Evolutionary conservation across 2,888 invertebrate genomes (phyloP).

Genomic region (Monochamus alternatus): DNA sequence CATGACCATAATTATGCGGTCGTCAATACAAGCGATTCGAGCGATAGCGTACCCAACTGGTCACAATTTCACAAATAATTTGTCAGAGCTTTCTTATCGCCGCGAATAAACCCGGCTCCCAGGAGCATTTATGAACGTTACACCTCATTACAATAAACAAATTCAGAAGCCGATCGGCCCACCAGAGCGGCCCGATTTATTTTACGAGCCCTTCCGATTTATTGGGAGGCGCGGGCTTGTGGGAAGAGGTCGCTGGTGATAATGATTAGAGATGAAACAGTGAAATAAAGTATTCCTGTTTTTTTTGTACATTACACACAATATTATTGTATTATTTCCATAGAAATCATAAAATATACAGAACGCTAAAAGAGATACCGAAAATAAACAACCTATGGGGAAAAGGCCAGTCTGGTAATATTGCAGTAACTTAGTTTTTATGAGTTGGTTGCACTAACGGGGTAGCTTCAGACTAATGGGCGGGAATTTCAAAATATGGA

Average conservation of each 20-base stretch:
- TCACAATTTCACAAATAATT: conserved; percentile 58
- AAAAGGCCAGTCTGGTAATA: too few relatives aligned
- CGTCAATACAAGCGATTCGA: conserved; percentile 54
- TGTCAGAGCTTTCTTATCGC: conserved; percentile 53
- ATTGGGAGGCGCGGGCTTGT: neutral
- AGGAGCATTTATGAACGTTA: conserved; percentile 42
- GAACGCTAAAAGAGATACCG: too few relatives aligned
- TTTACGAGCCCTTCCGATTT: conserved; percentile 16
- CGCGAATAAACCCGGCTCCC: conserved; percentile 43
- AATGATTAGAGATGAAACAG: neutral
- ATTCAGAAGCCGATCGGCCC: conserved; percentile 46
- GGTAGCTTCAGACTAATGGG: too few relatives aligned
- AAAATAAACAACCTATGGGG: too few relatives aligned
- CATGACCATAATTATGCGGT: conserved; percentile 51
- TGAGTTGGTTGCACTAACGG: too few relatives aligned
- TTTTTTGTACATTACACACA: too few relatives aligned
- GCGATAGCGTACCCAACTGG: conserved; percentile 54
- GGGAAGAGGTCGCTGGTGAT: neutral
- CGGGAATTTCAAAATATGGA: too few relatives aligned
- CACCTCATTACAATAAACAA: conserved; percentile 52
- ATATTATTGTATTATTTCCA: too few relatives aligned
- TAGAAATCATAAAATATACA: too few relatives aligned
- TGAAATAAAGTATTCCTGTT: too few relatives aligned
- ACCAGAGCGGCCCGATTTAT: conserved; percentile 27
- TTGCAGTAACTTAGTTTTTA: too few relatives aligned